Conservation (phyloP, 2,113 vertebrate species). For the Mellivora capensis region DNA sequence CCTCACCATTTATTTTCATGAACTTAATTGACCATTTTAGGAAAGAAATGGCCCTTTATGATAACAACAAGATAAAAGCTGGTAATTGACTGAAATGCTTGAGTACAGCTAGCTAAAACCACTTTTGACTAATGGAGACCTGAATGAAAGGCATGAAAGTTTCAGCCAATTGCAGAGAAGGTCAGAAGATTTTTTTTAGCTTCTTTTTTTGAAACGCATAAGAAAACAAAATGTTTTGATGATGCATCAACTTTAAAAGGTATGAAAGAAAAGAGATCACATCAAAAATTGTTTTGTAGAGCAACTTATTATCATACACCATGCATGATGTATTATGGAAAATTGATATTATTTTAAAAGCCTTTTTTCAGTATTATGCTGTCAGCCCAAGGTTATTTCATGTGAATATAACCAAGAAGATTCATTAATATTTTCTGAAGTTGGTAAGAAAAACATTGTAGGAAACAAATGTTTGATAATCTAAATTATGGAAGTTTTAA, state of each 20-base stretch:
- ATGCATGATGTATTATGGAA: slow-evolving; percentile 56
- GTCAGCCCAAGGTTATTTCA: slow-evolving; percentile 64
- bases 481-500: not conserved
- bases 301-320: slow-evolving; percentile 49
- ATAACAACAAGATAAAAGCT: slow-evolving; percentile 80
- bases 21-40: slow-evolving; percentile 82
- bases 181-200: slow-evolving; percentile 35
- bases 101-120: slow-evolving; percentile 70
- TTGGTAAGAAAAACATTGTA: not conserved
- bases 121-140: slow-evolving; percentile 78
- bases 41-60: slow-evolving; percentile 78
- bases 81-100: slow-evolving; percentile 79
- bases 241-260: slow-evolving; percentile 43
- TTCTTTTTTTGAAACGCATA: slow-evolving; percentile 39
- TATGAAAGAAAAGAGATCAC: slow-evolving; percentile 34
- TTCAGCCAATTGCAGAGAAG: slow-evolving; percentile 62
- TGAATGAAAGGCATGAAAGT: slow-evolving; percentile 58
- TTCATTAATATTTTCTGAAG: slow-evolving; percentile 55
- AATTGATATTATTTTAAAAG: slow-evolving; percentile 76
- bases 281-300: slow-evolving; percentile 61
- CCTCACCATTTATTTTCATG: slow-evolving; percentile 79
- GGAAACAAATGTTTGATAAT: slow-evolving; percentile 5
- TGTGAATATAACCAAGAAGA: not conserved
- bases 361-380: slow-evolving; percentile 56
- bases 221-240: slow-evolving; percentile 50